Base-by-base conservation (phyloP, 2,888 invertebrate genomes). In the Seira musarum region DNA sequence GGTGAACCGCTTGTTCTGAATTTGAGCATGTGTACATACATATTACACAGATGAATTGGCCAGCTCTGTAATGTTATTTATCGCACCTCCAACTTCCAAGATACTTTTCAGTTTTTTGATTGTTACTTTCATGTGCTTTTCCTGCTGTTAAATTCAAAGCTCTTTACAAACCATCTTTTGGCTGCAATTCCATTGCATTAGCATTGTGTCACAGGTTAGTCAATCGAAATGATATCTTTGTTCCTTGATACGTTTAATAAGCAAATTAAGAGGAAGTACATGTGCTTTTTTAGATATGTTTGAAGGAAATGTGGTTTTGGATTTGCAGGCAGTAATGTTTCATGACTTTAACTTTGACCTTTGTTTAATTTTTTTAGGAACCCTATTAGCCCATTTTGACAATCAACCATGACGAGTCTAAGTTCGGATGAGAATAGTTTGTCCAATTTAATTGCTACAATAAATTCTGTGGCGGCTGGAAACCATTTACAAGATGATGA, bases 71-170 rank as follows among this genome's bases (percentile, higher is more conserved):
- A n/a, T n/a, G n/a, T n/a, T n/a, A n/a, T n/a, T n/a, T n/a, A n/a
- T 40, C 13, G 40, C 40, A 8, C 40, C 40, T 40, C 40, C 40
- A 40, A 64, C 30, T 21, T 67, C 79, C 79, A 79, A 79, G 61
- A 72, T 67, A 72, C 79, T 79, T 79, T 72, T 66, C n/a, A 79
- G 79, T 67, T 25, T 79, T 79, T 79, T 72, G 65, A 66, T 78
- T 40, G 46, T 67, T 79, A 17, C 17, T 24, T 24, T 19, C 0
- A 30, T 22, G 65, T 49, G 40, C 25, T 40, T 60, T 65, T n/a
- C 25, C 49, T 10, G 61, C 49, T 68, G 76, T 40, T 76, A 76
- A 76, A 64, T 69, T 57, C 57, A 17, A 57, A 6, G 57, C n/a
- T 57, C 57, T 57, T 57, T n/a, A 57, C n/a, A 6, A 57, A 57